Conservation (phyloP, 1,140 invertebrate species). For the Sitodiplosis mosellana region DNA sequence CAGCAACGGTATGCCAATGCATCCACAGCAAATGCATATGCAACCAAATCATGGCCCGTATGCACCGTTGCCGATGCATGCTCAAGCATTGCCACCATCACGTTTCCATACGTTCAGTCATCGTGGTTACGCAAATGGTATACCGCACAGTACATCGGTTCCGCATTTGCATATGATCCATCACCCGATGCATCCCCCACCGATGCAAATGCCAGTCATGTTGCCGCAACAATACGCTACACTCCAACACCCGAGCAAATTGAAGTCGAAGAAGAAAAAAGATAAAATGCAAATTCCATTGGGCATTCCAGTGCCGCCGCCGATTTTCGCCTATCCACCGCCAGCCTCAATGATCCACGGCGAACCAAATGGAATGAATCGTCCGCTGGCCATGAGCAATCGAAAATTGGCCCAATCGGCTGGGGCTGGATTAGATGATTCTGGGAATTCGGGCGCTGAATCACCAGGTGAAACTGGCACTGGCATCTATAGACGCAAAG, state of each 20-base stretch:
- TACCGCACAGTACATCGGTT: too few relatives aligned
- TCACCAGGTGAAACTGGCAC: constrained; percentile 71
- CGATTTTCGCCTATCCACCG: constrained; percentile 16
- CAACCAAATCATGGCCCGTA: not conserved
- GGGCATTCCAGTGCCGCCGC: constrained; percentile 21
- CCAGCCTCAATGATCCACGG: constrained; percentile 11
- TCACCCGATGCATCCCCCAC: constrained; percentile 6
- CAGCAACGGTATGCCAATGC: constrained; percentile 5
- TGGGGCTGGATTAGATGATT: constrained; percentile 32
- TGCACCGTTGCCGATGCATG: constrained; percentile 5
- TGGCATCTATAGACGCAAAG: constrained; percentile 74
- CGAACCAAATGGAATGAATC: constrained; percentile 16
- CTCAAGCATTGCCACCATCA: constrained; percentile 6
- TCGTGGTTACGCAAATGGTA: constrained; percentile 14
- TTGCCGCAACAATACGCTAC: constrained; percentile 23
- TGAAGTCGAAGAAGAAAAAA: constrained; percentile 38
- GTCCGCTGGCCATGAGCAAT: constrained; percentile 23
- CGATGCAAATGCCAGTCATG: constrained; percentile 11
- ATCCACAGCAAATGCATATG: constrained; percentile 4
- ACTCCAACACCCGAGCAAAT: constrained; percentile 16
- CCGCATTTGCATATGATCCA: not conserved
- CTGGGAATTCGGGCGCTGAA: constrained; percentile 42
- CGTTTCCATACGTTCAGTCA: constrained; percentile 23
- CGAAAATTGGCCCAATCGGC: constrained; percentile 31
- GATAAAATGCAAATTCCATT: constrained; percentile 22